phyloP scores from a whole-genome alignment of 2,888 invertebrate genomes.

The Smittia sp. region DNA sequence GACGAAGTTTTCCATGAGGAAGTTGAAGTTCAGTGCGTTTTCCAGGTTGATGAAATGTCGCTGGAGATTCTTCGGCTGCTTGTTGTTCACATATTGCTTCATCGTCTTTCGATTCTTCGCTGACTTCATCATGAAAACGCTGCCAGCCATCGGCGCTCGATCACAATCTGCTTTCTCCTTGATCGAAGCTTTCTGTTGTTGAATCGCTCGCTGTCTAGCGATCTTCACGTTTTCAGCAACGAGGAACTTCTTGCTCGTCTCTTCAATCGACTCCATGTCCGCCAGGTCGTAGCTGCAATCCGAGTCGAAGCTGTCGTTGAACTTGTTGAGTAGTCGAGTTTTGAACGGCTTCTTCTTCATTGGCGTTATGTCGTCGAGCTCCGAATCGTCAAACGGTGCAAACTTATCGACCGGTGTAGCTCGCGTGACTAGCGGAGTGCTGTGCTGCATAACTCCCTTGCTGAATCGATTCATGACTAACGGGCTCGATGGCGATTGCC shows the following conservation, averaged over 20 bases:
- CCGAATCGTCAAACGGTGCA: neutral
- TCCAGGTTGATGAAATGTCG: neutral
- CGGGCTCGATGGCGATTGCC: neutral
- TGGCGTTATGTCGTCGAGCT: neutral
- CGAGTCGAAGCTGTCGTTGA: neutral
- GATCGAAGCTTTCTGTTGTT: neutral
- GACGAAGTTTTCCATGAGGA: constrained; percentile 44
- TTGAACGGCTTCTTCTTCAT: neutral
- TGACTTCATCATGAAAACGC: neutral
- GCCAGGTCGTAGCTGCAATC: neutral
- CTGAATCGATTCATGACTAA: neutral
- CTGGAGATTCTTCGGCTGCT: neutral
- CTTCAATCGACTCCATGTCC: neutral
- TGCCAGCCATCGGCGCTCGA: neutral
- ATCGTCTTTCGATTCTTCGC: neutral
- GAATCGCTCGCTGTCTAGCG: neutral
- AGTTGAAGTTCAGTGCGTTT: constrained; percentile 47
- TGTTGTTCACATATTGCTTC: neutral
- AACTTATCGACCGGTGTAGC: neutral
- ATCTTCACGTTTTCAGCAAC: neutral
- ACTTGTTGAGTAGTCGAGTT: neutral
- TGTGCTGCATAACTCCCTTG: neutral
- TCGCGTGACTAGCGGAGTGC: neutral
- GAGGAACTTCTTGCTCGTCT: neutral
- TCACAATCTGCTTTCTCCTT: constrained; percentile 17